Conservation (phyloP, 1,140 invertebrate genomes). For the Acromyrmex heyeri region DNA sequence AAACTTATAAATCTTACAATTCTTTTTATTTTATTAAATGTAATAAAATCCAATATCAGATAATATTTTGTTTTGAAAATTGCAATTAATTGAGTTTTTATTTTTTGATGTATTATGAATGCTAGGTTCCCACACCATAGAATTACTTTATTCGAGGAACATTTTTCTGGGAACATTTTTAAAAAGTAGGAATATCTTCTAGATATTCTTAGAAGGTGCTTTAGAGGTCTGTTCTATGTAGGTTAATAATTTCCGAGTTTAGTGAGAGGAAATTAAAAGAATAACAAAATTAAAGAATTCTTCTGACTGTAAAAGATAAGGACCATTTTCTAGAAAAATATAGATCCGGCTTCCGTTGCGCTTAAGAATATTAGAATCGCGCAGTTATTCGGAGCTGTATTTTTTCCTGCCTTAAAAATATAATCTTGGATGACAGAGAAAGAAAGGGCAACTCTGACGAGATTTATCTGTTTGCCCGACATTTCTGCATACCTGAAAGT, state of each 20-base stretch:
- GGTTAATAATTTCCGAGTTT: constrained; percentile 2
- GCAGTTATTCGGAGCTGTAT: constrained; percentile 21
- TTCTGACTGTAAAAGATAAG: not conserved
- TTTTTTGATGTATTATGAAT: too few relatives aligned
- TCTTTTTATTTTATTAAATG: too few relatives aligned
- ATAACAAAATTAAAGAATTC: not conserved
- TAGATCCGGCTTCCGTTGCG: not conserved
- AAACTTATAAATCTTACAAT: not conserved
- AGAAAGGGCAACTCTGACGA: constrained; percentile 21
- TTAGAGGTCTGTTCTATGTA: too few relatives aligned
- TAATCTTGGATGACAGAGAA: constrained; percentile 6
- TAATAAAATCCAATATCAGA: not conserved
- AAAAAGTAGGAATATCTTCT: too few relatives aligned
- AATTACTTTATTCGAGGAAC: too few relatives aligned
- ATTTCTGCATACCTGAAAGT: constrained; percentile 26
- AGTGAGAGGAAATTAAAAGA: constrained; percentile 26
- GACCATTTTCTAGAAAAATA: constrained; percentile 5
- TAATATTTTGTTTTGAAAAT: not conserved
- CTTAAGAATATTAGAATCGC: constrained; percentile 13
- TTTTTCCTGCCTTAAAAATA: constrained; percentile 29
- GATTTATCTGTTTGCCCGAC: constrained; percentile 53
- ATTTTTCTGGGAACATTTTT: too few relatives aligned
- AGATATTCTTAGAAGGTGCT: too few relatives aligned
- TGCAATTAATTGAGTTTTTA: not conserved
- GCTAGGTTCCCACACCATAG: too few relatives aligned